phyloP scores from a whole-genome alignment of 2,113 vertebrate species.

The Macquaria australasica region DNA sequence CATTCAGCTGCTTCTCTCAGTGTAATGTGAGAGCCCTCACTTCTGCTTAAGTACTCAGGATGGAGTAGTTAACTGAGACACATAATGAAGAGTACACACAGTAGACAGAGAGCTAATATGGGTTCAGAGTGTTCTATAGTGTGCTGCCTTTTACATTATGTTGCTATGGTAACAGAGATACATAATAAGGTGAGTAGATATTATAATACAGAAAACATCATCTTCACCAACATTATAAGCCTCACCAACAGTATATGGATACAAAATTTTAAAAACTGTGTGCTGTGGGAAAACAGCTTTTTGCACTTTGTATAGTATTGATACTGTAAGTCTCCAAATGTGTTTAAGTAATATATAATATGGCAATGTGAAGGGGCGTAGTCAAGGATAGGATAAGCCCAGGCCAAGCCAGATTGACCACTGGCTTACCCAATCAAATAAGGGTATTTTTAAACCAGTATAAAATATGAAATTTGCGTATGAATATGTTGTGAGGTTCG shows the following conservation, averaged over 20 bases:
- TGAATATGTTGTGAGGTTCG: too few relatives aligned
- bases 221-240: background rate
- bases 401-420: too few relatives aligned
- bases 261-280: background rate
- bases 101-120: conserved; percentile 3
- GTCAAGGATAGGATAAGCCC: too few relatives aligned
- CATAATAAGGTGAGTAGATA: background rate
- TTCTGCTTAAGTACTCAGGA: conserved; percentile 44
- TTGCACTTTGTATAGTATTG: background rate
- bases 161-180: background rate
- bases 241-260: background rate
- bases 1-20: conserved; percentile 51
- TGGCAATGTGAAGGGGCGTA: background rate
- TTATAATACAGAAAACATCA: background rate
- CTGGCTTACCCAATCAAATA: too few relatives aligned
- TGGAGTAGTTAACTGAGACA: conserved; percentile 49
- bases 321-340: background rate
- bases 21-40: conserved; percentile 45
- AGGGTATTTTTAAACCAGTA: too few relatives aligned
- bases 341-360: background rate
- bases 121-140: background rate
- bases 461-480: too few relatives aligned
- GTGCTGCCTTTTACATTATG: background rate
- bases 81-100: conserved; percentile 34
- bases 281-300: background rate